phyloP scores from a whole-genome alignment of 2,888 invertebrate species.

The Coleophora deauratella region DNA sequence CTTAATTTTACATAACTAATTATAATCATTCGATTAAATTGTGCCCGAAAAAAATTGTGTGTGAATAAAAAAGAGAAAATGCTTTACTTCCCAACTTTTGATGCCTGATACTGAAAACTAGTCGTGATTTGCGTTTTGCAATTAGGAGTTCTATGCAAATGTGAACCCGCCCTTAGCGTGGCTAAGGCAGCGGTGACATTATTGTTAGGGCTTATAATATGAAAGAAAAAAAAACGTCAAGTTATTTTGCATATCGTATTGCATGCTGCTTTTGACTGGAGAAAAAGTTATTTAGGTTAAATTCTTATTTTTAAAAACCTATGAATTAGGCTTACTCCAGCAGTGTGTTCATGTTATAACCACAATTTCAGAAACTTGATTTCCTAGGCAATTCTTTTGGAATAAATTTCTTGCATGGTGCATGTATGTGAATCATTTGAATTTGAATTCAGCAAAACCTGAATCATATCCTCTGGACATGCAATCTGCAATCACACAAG shows the following conservation, averaged over 20 bases:
- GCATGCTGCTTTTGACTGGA: no score
- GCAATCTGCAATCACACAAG: conserved; percentile 44
- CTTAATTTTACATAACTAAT: no score
- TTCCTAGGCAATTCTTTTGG: no score
- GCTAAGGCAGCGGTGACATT: conserved; percentile 1
- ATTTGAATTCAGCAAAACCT: conserved; percentile 25
- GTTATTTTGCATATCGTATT: not conserved
- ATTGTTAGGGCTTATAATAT: conserved; percentile 1
- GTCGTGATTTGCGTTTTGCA: conserved; percentile 23
- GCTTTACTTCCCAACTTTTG: not conserved
- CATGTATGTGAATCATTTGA: conserved; percentile 28
- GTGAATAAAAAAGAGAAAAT: no score
- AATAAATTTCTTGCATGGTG: not conserved
- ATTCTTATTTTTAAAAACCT: not conserved
- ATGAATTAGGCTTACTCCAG: not conserved
- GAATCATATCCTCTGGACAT: conserved; percentile 38
- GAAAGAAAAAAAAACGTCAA: not conserved
- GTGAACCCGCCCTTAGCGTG: conserved; percentile 17
- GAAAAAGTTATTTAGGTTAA: not conserved
- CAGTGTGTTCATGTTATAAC: no score
- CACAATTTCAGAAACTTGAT: no score
- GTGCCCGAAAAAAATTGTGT: no score
- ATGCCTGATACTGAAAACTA: conserved; percentile 6
- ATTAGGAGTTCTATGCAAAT: conserved; percentile 25
- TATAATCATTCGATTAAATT: no score